phyloP scores from a whole-genome alignment of 2,113 vertebrate species.

The Petromus typicus region DNA sequence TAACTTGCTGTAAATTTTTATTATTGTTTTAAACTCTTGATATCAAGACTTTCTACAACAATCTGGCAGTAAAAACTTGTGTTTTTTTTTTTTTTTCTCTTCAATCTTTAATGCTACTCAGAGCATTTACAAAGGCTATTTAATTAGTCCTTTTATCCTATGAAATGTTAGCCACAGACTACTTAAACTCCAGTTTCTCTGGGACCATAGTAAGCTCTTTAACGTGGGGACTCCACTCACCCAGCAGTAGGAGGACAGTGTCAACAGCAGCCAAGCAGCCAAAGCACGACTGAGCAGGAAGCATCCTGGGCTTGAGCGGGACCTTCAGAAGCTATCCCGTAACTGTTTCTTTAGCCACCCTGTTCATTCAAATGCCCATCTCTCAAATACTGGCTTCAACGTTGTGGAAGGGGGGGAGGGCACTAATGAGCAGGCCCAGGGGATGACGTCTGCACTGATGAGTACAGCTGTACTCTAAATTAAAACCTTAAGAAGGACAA shows the following conservation, averaged over 20 bases:
- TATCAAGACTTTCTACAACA: neutral
- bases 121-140: neutral
- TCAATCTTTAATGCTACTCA: neutral
- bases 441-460: neutral
- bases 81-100: neutral
- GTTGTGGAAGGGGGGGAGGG: neutral
- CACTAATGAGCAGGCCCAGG: neutral
- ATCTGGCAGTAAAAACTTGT: neutral
- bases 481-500: neutral
- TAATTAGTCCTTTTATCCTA: neutral
- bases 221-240: neutral
- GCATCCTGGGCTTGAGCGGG: neutral
- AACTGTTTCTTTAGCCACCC: neutral
- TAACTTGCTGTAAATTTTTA: conserved; percentile 11
- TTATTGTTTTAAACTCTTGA: neutral
- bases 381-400: neutral
- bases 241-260: neutral
- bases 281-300: neutral
- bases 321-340: neutral
- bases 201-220: conserved; percentile 5
- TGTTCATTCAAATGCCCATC: neutral
- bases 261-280: neutral
- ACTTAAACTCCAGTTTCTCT: neutral
- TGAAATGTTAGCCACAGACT: conserved; percentile 34
- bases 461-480: neutral